Evolutionary conservation across 2,888 invertebrate species (phyloP).

Genomic region (Drosophila yooni): DNA sequence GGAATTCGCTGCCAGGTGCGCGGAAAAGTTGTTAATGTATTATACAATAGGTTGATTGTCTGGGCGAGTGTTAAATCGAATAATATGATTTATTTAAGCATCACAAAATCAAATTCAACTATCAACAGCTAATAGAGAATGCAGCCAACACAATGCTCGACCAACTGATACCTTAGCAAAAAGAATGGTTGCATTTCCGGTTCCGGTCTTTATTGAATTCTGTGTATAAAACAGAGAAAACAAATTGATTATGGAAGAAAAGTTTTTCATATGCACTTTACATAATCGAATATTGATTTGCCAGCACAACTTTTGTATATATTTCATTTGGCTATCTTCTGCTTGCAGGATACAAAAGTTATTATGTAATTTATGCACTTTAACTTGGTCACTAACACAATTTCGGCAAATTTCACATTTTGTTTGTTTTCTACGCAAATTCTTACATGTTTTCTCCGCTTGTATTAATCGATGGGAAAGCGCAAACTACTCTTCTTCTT

Average conservation of each 20-base stretch:
- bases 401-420: conserved; percentile 19
- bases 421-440: conserved; percentile 39
- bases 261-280: too few species aligned
- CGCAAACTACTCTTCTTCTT: conserved; percentile 46
- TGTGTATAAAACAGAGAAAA: neutral
- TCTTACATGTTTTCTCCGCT: conserved; percentile 42
- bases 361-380: conserved; percentile 37
- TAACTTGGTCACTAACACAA: conserved; percentile 6
- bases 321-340: neutral
- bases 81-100: conserved; percentile 46
- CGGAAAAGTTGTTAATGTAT: conserved; percentile 55
- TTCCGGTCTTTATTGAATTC: neutral
- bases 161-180: neutral
- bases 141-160: neutral
- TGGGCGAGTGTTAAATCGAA: neutral
- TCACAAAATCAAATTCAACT: conserved; percentile 58
- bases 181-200: fast-evolving
- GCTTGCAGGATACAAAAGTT: conserved; percentile 9
- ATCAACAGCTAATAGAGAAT: conserved; percentile 29
- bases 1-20: conserved; percentile 54
- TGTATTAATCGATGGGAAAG: conserved; percentile 64
- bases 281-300: neutral
- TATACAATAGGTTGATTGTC: conserved; percentile 49
- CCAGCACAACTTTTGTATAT: neutral
- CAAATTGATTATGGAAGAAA: neutral